Percentiles rank a stretch among this genome's conserved stretches.
These are phyloP conservation scores for Meliscaeva auricollis DNA, from an alignment of 2,888 invertebrate genomes.

Conservation along the genomic window DNA sequence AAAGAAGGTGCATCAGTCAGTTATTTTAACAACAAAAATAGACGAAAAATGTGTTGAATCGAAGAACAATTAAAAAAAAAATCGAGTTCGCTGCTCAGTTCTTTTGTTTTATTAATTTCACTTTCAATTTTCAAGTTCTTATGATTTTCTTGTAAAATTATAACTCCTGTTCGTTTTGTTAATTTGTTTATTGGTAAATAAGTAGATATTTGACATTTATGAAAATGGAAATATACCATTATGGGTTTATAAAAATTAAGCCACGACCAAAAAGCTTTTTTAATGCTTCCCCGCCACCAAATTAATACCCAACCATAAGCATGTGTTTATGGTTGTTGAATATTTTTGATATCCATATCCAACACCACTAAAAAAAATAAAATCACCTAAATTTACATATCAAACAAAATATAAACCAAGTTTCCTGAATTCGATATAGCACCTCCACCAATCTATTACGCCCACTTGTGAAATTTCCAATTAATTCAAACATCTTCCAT, in stretches of 20 bases:
- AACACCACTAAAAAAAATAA: not conserved
- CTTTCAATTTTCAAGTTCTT: no score
- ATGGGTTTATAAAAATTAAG: not conserved
- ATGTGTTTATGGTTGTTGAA: not conserved
- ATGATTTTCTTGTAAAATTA: no score
- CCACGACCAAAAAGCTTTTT: not conserved
- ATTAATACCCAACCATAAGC: not conserved
- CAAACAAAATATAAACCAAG: not conserved
- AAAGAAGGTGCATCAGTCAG: no score
- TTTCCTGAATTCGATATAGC: not conserved
- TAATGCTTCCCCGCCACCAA: not conserved
- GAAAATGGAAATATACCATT: no score
- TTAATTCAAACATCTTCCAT: constrained; percentile 14
- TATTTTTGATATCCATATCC: not conserved
- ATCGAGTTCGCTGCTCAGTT: not conserved
- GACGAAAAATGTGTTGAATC: not conserved
- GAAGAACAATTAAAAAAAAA: no score
- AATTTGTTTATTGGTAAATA: not conserved
- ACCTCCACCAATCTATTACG: not conserved
- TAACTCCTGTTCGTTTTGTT: no score
- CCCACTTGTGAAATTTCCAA: constrained; percentile 24
- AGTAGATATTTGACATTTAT: no score
- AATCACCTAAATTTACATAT: not conserved
- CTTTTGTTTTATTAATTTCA: not conserved
- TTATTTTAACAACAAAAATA: no score